Conservation (phyloP, 1,140 invertebrate genomes). For the Aphaenogaster rudis region DNA sequence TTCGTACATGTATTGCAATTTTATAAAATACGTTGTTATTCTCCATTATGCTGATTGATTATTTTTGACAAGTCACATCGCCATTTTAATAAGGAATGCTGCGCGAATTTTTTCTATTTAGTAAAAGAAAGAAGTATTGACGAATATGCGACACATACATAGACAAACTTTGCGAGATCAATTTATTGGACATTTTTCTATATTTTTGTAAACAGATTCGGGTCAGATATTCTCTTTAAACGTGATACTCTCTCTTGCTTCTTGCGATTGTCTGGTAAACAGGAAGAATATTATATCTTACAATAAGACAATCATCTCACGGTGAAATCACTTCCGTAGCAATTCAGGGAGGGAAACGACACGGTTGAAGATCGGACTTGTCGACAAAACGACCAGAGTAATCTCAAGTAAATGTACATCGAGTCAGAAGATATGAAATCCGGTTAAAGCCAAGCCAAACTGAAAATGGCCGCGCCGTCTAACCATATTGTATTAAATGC, state of each 20-base stretch:
- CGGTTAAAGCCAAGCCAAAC: slow-evolving; percentile 15
- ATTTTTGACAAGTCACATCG: background rate
- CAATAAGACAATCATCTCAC: slow-evolving; percentile 40
- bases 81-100: background rate
- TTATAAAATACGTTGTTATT: background rate
- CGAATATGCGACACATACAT: background rate
- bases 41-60: background rate
- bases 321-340: slow-evolving; percentile 33
- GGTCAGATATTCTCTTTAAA: background rate
- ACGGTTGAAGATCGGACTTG: slow-evolving; percentile 22
- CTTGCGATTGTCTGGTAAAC: slow-evolving; percentile 35
- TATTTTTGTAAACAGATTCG: background rate
- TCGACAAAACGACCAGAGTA: slow-evolving; percentile 28
- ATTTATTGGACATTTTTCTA: background rate
- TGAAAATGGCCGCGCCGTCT: background rate
- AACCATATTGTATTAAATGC: slow-evolving; percentile 2
- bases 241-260: background rate
- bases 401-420: slow-evolving; percentile 23
- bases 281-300: slow-evolving; percentile 35
- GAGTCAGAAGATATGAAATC: slow-evolving; percentile 26
- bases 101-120: background rate
- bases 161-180: background rate
- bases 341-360: slow-evolving; percentile 38
- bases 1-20: background rate
- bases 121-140: background rate